Evolutionary conservation across 2,888 invertebrate genomes (phyloP).

Genomic region (Saturnia pavonia): DNA sequence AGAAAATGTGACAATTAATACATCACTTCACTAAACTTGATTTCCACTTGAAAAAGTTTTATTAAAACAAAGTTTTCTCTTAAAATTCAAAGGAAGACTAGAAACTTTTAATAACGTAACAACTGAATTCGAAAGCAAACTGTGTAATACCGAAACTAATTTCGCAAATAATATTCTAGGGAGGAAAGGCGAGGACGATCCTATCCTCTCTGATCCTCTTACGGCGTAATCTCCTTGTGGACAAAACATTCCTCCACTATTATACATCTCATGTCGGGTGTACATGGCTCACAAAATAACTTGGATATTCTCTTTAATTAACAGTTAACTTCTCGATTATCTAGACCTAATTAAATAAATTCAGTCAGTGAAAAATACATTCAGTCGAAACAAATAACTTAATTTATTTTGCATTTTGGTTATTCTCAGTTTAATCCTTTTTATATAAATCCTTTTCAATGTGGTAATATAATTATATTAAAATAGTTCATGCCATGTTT

Average conservation of each 20-base stretch:
- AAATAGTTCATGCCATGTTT: no score
- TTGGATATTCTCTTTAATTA: not conserved
- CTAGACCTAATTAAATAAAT: no score
- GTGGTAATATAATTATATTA: no score
- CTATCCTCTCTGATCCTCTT: conserved; percentile 34
- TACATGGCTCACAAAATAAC: conserved; percentile 1
- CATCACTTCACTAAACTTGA: no score
- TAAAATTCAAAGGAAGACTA: not conserved
- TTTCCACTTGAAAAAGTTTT: no score
- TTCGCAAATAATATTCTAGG: conserved; percentile 22
- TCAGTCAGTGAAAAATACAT: no score
- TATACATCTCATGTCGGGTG: conserved; percentile 18
- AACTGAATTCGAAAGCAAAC: conserved; percentile 14
- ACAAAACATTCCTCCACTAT: conserved; percentile 29
- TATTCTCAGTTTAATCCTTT: no score
- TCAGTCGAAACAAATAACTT: no score
- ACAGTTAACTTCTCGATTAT: not conserved
- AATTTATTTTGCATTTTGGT: no score
- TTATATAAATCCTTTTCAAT: no score
- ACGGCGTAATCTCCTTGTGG: conserved; percentile 35
- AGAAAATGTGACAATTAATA: no score
- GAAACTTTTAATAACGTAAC: not conserved
- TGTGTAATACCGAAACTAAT: conserved; percentile 16
- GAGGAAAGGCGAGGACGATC: not conserved
- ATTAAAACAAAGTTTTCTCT: no score